A percentile compares a stretch with the other conserved stretches of the same genome.
Evolutionary conservation across 2,888 invertebrate genomes (phyloP).

Genomic region (Idaea straminata): DNA sequence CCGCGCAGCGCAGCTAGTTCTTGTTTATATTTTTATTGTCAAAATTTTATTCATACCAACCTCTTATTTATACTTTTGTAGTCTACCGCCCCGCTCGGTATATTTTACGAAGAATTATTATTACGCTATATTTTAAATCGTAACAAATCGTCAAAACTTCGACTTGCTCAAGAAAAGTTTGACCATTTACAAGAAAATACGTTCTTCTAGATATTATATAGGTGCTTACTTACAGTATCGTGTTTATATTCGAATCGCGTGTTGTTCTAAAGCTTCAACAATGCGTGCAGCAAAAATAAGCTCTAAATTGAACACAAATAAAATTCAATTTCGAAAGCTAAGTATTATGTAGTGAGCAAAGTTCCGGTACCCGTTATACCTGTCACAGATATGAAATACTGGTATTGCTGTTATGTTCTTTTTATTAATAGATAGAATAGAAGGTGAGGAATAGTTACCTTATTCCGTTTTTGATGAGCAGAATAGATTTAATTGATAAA

Average conservation of each 20-base stretch:
- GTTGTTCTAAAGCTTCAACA: slow-evolving; percentile 31
- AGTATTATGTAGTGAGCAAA: slow-evolving; percentile 36
- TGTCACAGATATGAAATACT: slow-evolving; percentile 61
- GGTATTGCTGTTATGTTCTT: slow-evolving; percentile 44
- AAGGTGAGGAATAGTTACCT: slow-evolving; percentile 31
- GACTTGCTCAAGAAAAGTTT: slow-evolving; percentile 60
- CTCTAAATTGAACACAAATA: slow-evolving; percentile 40
- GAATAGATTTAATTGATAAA: slow-evolving; percentile 4
- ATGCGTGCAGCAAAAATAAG: slow-evolving; percentile 38
- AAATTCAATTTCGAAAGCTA: slow-evolving; percentile 39
- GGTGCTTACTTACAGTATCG: slow-evolving; percentile 45
- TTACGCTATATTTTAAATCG: slow-evolving; percentile 43
- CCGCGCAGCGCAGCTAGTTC: too few species aligned
- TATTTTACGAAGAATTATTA: neutral
- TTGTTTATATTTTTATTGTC: too few species aligned
- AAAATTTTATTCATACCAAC: neutral
- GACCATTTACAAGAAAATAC: slow-evolving; percentile 72
- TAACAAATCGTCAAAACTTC: slow-evolving; percentile 54
- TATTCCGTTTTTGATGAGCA: slow-evolving; percentile 11
- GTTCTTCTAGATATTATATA: slow-evolving; percentile 72
- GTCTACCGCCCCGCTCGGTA: slow-evolving; percentile 9
- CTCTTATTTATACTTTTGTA: neutral
- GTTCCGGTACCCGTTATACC: slow-evolving; percentile 56
- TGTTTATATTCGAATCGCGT: slow-evolving; percentile 67
- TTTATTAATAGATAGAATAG: slow-evolving; percentile 40